These are phyloP conservation scores for Sorex fumeus DNA, from an alignment of 2,113 vertebrate species.

Conservation along the genomic window DNA sequence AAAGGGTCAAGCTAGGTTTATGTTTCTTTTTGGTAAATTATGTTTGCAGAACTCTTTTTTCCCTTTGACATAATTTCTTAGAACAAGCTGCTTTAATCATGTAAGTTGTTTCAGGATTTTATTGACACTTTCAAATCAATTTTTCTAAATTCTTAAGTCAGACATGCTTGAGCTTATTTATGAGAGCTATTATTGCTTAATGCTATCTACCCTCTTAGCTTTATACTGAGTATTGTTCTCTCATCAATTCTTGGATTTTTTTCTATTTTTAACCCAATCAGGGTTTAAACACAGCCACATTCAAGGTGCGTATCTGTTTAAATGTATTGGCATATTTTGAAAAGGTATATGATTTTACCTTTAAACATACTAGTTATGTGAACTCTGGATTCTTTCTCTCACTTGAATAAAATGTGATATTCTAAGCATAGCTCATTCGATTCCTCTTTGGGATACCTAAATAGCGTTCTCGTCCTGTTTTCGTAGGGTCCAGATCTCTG, in stretches of 20 bases:
- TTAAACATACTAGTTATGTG: too few species aligned
- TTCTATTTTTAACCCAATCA: not conserved
- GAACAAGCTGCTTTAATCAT: constrained; percentile 16
- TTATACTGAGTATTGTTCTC: constrained; percentile 17
- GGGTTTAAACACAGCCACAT: not conserved
- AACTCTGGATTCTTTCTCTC: too few species aligned
- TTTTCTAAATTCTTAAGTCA: constrained; percentile 45
- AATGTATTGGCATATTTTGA: too few species aligned
- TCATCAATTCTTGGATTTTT: constrained; percentile 16
- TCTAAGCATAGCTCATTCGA: too few species aligned
- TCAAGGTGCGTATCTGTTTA: not conserved
- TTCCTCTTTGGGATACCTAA: too few species aligned
- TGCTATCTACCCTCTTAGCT: not conserved
- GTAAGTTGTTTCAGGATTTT: not conserved
- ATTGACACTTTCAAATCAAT: constrained; percentile 32
- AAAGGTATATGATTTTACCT: too few species aligned
- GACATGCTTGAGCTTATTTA: constrained; percentile 19
- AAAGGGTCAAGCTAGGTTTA: not conserved
- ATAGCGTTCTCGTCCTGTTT: too few species aligned
- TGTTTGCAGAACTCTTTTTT: not conserved
- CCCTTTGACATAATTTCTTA: not conserved
- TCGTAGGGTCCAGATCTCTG: too few species aligned
- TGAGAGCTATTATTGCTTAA: constrained; percentile 12
- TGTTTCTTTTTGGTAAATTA: constrained; percentile 3
- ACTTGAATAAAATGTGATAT: too few species aligned